Evolutionary conservation across 2,888 invertebrate genomes (phyloP), one percentile per base, ranked within the genome.

Genomic region (Eupithecia subumbrata): DNA sequence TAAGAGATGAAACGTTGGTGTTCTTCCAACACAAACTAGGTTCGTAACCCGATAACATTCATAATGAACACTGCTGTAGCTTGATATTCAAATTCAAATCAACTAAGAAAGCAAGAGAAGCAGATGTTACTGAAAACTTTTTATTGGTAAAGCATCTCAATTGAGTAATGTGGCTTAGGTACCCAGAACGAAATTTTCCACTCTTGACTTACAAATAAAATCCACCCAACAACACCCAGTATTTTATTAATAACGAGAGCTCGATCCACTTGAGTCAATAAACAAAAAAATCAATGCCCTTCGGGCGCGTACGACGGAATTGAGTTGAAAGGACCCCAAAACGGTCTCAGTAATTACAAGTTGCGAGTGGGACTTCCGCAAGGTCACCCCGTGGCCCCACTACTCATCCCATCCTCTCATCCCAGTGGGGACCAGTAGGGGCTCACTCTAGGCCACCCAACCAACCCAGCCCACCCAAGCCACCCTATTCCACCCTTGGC

Each of bases 341-440:
- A 81, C 83, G 81, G 84, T 85, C 83, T 80, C 85, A 82, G 85
- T 88, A 89, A 89, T 88, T 88, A 88, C 84, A 82, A 81, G 84
- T 82, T 82, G 80, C 83, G 84, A 85, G 84, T 85, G 83, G 86
- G 86, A 87, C 86, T 88, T 88, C 87, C 84, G 85, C 85, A 89
- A 89, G 89, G 89, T 89, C 89, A 86, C 78, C 82, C 82, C 80
- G 78, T 75, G 77, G 78, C 82, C 71, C 78, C 69, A 63, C 80
- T 75, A 79, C 80, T 76, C 81, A 52, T 73, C 74, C 74, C 76
- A 70, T 69, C 64, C 22, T 52, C 73, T n/a, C 67, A n/a, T n/a
- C n/a, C 43, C 43, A 11, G 52, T 22, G 22, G 22, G 52, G 52
- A n/a, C 52, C 52, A 16, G 5, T 9, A 56, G 52, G 52, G 52